phyloP scores from a whole-genome alignment of 2,113 vertebrate species.

The Spizaetus ornatus region DNA sequence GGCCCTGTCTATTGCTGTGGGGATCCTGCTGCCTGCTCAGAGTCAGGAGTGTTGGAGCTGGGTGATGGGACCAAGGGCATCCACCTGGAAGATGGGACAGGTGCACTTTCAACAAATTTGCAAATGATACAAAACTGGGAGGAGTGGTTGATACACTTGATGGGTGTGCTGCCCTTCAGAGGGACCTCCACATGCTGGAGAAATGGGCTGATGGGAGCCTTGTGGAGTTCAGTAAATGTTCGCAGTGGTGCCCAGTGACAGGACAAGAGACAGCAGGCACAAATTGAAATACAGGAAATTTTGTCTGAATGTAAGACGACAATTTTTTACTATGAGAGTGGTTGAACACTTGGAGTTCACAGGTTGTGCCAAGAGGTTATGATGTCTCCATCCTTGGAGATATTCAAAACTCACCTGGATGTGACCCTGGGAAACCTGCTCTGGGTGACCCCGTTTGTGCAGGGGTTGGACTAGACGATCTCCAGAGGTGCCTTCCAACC shows the following conservation, averaged over 20 bases:
- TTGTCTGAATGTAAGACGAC: not conserved
- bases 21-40: not conserved
- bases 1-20: not conserved
- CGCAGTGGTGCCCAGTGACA: not conserved
- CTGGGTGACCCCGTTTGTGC: not conserved
- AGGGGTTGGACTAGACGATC: not conserved
- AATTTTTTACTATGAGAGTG: not conserved
- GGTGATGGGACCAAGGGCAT: not conserved
- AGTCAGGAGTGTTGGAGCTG: not conserved
- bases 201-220: not conserved
- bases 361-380: not conserved
- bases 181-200: not conserved
- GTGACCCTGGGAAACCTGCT: not conserved
- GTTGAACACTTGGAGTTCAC: not conserved
- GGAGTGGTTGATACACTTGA: not conserved
- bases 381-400: not conserved
- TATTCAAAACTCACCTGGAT: not conserved
- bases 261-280: not conserved
- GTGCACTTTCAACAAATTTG: not conserved
- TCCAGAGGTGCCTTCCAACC: not conserved
- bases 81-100: not conserved
- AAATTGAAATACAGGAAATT: not conserved
- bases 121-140: not conserved
- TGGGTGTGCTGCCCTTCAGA: not conserved
- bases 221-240: not conserved